Base-by-base conservation (phyloP, 1,140 invertebrate genomes). In the Temnothorax curvispinosus region DNA sequence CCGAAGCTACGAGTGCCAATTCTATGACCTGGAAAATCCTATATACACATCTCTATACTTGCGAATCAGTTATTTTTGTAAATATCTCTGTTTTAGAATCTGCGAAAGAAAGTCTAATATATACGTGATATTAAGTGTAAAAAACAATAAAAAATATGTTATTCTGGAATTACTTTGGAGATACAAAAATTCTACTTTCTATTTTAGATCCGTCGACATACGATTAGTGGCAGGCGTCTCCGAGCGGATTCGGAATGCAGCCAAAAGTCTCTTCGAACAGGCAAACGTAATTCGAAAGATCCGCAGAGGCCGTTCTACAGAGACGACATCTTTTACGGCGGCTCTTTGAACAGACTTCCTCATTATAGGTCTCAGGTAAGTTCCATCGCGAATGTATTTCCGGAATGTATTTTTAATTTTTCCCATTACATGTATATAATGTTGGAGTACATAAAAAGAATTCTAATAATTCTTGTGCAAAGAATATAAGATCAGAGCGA, bases 291-390 rank as follows among this genome's bases (percentile, higher is more conserved):
- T 78, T 58, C 93, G 3, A 93, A 94, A 82, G 95, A 95, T 88
- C 94, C 94, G 5, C 96, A 97, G 32, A 95, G 97, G 65, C 98
- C 98, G 21, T 96, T 98, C 92, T 98, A 98, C 93, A 96, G 98
- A 86, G 98, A 98, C 92, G 98, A 99, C 92, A 98, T 98, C 80
- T 99, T 98, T 96, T 98, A 98, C 91, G 97, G 97, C n/a, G 98
- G 97, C 0, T 98, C 97, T 81, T 95, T 98, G 77, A 96, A 96
- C 35, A 96, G 98, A 89, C 95, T 99, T 72, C 97, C 98, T 0
- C 97, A 98, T 92, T 98, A 98, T 91, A 97, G 96, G 69, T 98
- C 98, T 4, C 96, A 97, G 89, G 96, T 97, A 94, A 76, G 15
- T 50, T 47, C n/a, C 58, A 35, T 21, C 21, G 1, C 3, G 6